Evolutionary conservation across 2,113 vertebrate genomes (phyloP).

Genomic region (Saccopteryx bilineata): DNA sequence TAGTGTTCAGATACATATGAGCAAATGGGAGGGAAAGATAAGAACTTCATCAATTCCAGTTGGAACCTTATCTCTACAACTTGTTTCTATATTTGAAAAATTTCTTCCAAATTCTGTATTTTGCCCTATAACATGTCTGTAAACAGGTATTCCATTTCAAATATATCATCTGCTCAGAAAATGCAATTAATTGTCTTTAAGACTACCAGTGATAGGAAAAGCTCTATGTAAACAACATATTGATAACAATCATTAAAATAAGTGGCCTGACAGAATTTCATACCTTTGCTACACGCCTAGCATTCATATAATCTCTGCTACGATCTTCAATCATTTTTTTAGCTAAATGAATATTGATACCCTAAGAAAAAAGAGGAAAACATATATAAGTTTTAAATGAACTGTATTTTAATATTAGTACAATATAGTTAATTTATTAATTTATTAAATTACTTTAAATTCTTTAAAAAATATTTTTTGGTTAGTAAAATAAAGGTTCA

Average conservation of each 20-base stretch:
- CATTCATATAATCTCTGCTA: slow-evolving; percentile 99
- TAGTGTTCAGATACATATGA: slow-evolving; percentile 4
- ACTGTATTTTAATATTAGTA: slow-evolving; percentile 40
- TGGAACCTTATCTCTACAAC: background rate
- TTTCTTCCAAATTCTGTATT: slow-evolving; percentile 48
- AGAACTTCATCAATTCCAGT: background rate
- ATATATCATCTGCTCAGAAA: slow-evolving; percentile 39
- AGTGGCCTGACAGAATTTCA: background rate
- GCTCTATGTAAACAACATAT: background rate
- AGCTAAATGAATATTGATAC: slow-evolving; percentile 98
- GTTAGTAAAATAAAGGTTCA: slow-evolving; percentile 4
- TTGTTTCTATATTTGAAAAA: background rate
- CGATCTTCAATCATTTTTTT: slow-evolving; percentile 99
- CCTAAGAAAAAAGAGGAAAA: slow-evolving; percentile 87
- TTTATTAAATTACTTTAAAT: slow-evolving; percentile 37
- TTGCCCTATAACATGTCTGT: slow-evolving; percentile 16
- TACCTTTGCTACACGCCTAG: slow-evolving; percentile 98
- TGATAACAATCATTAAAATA: slow-evolving; percentile 10
- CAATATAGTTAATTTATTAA: slow-evolving; percentile 23
- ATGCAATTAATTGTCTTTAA: background rate
- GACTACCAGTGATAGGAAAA: slow-evolving; percentile 24
- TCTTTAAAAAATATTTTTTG: slow-evolving; percentile 22
- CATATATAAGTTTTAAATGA: slow-evolving; percentile 52
- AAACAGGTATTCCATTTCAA: slow-evolving; percentile 66
- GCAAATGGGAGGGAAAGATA: background rate